Base-by-base conservation (phyloP, 2,888 invertebrate genomes). In the Drosophila tanythrix region DNA sequence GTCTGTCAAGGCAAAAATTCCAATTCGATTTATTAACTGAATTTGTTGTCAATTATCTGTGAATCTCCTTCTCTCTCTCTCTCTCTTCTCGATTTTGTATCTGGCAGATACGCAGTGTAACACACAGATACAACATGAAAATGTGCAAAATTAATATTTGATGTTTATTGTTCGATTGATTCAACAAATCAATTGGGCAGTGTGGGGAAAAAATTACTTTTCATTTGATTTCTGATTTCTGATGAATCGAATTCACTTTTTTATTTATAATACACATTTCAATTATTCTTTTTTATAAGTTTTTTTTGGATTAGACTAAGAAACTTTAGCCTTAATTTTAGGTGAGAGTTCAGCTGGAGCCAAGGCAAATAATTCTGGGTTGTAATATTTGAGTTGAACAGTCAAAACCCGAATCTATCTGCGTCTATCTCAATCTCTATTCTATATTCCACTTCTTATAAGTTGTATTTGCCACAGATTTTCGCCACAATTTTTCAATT, bases 11-110 rank as follows among this genome's bases (percentile, higher is more conserved):
- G 21, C 21, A 36, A 46, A 63, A 51, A 53, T 51, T 50, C 31
- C 27, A 58, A 63, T 57, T 69, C 33, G 52, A 74, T 69, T 69
- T 60, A 52, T 57, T 36, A 66, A 56, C 40, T 25, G 36, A 33
- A 61, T 29, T 46, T 4, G 46, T 33, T 55, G 33, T 40, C 29
- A 59, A 53, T 35, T 51, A 52, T 69, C 31, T 10, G 27, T 21
- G 27, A 27, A 59, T 35, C 2, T 27, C 7, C 5, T 27, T 36
- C 2, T 25, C 6, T 33, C 2, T 35, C 33, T 10, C 11, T 29
- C 15, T 3, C 18, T 3, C 18, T 4, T 3, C 25, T 46, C 27
- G 2, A 25, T 18, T 58, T 33, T 61, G 40, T 70, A 21, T 70
- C 33, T 51, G 51, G 6, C 10, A 29, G 50, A 51, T 51, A 27